Evolutionary conservation across 2,113 vertebrate species (phyloP).

Genomic region (Syngnathus typhle): DNA sequence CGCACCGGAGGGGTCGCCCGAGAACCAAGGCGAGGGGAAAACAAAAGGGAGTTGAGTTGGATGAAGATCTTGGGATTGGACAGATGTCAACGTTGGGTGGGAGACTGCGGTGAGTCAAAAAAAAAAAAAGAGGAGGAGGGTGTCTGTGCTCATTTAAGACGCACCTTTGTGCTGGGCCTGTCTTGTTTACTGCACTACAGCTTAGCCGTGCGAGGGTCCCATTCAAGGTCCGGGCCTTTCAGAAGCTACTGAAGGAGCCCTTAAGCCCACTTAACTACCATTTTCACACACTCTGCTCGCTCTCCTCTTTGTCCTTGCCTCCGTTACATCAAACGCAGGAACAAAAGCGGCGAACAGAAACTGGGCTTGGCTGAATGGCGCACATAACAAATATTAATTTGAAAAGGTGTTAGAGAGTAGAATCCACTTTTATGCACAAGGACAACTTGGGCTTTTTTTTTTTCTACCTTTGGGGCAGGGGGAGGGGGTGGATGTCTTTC

Average conservation of each 20-base stretch:
- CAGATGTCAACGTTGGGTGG: conserved; percentile 82
- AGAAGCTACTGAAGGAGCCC: conserved; percentile 99
- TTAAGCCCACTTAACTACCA: conserved; percentile 99
- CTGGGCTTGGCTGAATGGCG: conserved; percentile 95
- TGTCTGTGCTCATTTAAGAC: conserved; percentile 99
- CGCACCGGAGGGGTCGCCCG: conserved; percentile 47
- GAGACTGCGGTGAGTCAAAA: conserved; percentile 70
- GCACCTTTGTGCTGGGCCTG: conserved; percentile 99
- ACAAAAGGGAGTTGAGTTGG: conserved; percentile 22
- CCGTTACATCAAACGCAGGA: conserved; percentile 99
- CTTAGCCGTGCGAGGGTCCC: conserved; percentile 90
- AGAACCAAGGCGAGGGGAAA: conserved; percentile 40
- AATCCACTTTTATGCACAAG: conserved; percentile 99
- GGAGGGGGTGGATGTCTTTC: conserved; percentile 82
- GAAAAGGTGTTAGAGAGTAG: conserved; percentile 99
- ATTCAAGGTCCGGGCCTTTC: conserved; percentile 81
- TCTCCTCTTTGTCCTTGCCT: conserved; percentile 99
- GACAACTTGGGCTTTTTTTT: conserved; percentile 98
- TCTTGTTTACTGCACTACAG: conserved; percentile 99
- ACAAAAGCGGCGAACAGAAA: conserved; percentile 99
- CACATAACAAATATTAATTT: conserved; percentile 99
- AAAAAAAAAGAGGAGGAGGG: conserved; percentile 76
- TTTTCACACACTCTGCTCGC: conserved; percentile 99
- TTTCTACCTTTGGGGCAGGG: conserved; percentile 70
- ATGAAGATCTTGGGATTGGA: conserved; percentile 85